phyloP scores from a whole-genome alignment of 2,888 invertebrate species.

The Cerastis rubricosa region DNA sequence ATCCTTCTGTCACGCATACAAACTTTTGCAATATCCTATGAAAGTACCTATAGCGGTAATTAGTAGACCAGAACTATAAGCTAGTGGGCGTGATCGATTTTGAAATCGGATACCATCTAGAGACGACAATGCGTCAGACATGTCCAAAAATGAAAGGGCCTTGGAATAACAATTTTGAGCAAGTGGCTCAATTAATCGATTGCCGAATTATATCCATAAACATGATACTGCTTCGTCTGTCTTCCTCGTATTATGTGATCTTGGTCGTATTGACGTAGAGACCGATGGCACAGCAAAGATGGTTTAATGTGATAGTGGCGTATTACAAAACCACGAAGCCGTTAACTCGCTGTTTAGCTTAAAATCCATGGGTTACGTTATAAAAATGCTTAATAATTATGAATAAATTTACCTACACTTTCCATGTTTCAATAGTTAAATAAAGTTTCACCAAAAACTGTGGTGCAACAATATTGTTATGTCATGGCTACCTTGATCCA shows the following conservation, averaged over 20 bases:
- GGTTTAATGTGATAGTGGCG: background rate
- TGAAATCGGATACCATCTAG: conserved; percentile 17
- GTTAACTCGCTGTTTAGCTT: conserved; percentile 19
- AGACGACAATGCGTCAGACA: background rate
- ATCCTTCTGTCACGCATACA: background rate
- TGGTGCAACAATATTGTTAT: conserved; percentile 51
- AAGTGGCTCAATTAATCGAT: conserved; percentile 24
- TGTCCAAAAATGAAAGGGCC: conserved; percentile 25
- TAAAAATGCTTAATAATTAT: conserved; percentile 37
- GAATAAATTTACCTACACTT: conserved; percentile 38
- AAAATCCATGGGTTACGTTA: conserved; percentile 38
- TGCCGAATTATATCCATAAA: conserved; percentile 39
- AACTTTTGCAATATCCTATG: conserved; percentile 28
- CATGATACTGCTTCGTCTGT: conserved; percentile 11
- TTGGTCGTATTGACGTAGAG: conserved; percentile 26
- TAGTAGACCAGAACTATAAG: background rate
- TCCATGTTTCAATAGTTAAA: conserved; percentile 25
- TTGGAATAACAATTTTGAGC: conserved; percentile 10
- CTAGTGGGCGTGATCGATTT: conserved; percentile 14
- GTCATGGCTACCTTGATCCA: conserved; percentile 53
- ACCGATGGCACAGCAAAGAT: conserved; percentile 1
- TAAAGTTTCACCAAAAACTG: conserved; percentile 45
- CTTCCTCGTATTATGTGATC: conserved; percentile 49
- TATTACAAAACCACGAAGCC: conserved; percentile 30
- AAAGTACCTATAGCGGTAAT: conserved; percentile 7